Evolutionary conservation across 2,113 vertebrate species (phyloP), one percentile per base, ranked within the genome.

Genomic region (Paratilapia polleni): DNA sequence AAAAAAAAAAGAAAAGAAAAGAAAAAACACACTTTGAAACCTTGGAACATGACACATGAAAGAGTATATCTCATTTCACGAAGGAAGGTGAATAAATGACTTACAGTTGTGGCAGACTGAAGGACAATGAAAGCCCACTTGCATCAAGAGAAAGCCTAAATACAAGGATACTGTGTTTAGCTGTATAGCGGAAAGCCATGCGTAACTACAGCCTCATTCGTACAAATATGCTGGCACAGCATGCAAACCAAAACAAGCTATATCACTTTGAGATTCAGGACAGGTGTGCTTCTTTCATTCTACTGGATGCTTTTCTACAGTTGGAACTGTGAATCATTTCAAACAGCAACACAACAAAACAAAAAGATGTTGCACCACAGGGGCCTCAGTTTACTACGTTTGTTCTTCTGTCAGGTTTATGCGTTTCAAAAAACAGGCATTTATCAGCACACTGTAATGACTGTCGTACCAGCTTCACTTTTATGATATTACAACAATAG

Each of bases 221-320:
- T 47, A 73, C 68, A 73, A 78, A 85, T 80, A 81, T 62, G 66
- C 73, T 41, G 56, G 68, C 66, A 80, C 73, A 87, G 83, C 61
- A 15, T 70, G 82, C 78, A 49, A 58, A 61, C 58, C 41, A 57
- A 26, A 84, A 58, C 47, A 59, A 49, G 22, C 52, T 57, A 1
- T 6, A 58, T 57, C 77, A 60, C 77, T 87, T 34, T 54, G 36
- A 64, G 62, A 85, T 70, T 79, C 76, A 13, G 78, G 66, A 87
- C 78, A 84, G 78, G 80, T 82, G 84, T 49, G 41, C 36, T 52
- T 56, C 80, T 83, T 79, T 88, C 73, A 38, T 49, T 63, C 8
- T 3, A 28, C n/a, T 1, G 20, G 61, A 6, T n/a, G 58, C 73
- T 82, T 12, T 26, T 80, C 11, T 43, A 58, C 56, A 70, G 77